Conservation (phyloP, 1,140 invertebrate genomes). For the Aricia agestis region DNA sequence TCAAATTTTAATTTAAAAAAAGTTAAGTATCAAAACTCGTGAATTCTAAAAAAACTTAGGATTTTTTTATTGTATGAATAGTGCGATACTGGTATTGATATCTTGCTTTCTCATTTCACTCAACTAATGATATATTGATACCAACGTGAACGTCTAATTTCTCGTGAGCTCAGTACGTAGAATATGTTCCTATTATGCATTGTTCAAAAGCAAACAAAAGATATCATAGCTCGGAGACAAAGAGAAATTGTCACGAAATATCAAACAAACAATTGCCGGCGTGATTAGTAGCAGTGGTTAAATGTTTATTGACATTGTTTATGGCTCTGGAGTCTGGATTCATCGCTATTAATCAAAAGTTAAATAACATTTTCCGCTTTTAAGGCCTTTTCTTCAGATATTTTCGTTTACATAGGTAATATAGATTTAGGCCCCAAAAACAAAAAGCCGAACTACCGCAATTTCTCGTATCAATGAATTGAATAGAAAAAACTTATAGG, state of each 20-base stretch:
- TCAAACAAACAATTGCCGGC: constrained; percentile 5
- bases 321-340: neutral
- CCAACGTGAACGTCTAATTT: neutral
- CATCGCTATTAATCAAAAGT: neutral
- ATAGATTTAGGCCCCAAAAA: too few relatives aligned
- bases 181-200: constrained; percentile 8
- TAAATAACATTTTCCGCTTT: neutral
- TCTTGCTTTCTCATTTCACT: neutral
- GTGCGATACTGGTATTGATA: neutral
- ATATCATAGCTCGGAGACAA: constrained; percentile 7
- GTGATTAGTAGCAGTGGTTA: neutral
- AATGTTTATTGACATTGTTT: neutral
- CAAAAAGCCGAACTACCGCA: too few relatives aligned
- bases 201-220: constrained; percentile 14
- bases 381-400: too few relatives aligned
- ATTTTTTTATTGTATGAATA: too few relatives aligned
- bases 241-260: constrained; percentile 8
- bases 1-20: too few relatives aligned
- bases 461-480: too few relatives aligned
- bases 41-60: too few relatives aligned
- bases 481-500: neutral
- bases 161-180: neutral
- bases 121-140: neutral
- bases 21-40: too few relatives aligned
- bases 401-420: too few relatives aligned